Evolutionary conservation across 2,888 invertebrate genomes (phyloP).

Genomic region (Microchrysa polita): DNA sequence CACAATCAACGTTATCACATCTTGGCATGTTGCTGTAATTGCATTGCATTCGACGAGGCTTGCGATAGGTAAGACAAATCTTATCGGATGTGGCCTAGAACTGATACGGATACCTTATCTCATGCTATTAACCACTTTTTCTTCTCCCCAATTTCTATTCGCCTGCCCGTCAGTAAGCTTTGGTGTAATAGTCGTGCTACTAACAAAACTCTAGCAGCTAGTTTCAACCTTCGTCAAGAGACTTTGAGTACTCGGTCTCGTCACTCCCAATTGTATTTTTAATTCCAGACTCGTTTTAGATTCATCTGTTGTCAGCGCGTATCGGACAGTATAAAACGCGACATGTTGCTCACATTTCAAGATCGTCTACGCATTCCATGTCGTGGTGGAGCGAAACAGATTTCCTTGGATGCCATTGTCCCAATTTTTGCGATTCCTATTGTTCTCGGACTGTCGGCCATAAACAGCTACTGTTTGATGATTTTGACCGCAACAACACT

Average conservation of each 20-base stretch:
- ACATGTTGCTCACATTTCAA: conserved; percentile 65
- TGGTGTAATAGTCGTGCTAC: too few species aligned
- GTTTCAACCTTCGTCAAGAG: too few species aligned
- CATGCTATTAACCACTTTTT: too few species aligned
- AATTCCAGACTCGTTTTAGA: conserved; percentile 55
- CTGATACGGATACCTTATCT: too few species aligned
- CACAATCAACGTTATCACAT: conserved; percentile 67
- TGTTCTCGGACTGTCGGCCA: conserved; percentile 65
- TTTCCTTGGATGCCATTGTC: conserved; percentile 65
- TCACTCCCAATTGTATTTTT: neutral
- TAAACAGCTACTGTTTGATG: conserved; percentile 63
- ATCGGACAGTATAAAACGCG: conserved; percentile 56
- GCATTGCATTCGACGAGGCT: conserved; percentile 68
- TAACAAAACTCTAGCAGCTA: too few species aligned
- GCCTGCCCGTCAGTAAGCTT: too few species aligned
- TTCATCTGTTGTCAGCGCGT: conserved; percentile 56
- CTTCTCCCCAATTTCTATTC: too few species aligned
- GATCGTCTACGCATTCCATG: conserved; percentile 70
- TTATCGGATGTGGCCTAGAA: neutral
- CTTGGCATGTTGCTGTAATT: conserved; percentile 70
- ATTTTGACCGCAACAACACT: conserved; percentile 58
- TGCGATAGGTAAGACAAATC: conserved; percentile 65
- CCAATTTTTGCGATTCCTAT: conserved; percentile 66
- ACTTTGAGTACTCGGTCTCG: too few species aligned
- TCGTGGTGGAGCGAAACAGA: conserved; percentile 69